Evolutionary conservation across 2,888 invertebrate genomes (phyloP).

Genomic region (Erebia aethiops): DNA sequence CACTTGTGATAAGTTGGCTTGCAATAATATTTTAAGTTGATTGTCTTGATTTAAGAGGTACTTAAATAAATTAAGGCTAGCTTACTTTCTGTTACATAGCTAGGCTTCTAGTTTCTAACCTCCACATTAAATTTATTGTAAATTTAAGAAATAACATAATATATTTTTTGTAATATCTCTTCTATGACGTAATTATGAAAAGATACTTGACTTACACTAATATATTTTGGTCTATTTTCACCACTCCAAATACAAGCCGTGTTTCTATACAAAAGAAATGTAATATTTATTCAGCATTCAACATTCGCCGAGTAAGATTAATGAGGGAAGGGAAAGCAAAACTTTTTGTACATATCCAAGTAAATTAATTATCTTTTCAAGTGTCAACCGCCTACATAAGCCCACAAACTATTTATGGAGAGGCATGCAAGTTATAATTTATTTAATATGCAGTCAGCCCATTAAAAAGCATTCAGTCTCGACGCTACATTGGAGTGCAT

Average conservation of each 20-base stretch:
- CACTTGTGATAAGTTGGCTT: no score
- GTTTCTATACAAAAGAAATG: constrained; percentile 28
- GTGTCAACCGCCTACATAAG: constrained; percentile 48
- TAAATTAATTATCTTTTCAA: constrained; percentile 50
- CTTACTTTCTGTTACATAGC: no score
- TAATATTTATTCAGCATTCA: constrained; percentile 33
- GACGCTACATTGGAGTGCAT: constrained; percentile 57
- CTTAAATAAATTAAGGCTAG: no score
- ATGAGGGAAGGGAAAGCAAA: constrained; percentile 37
- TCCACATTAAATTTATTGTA: background rate
- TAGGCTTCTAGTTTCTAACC: background rate
- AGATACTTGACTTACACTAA: background rate
- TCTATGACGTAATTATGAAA: background rate
- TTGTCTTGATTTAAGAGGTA: no score
- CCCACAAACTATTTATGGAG: constrained; percentile 50
- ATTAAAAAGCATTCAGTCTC: constrained; percentile 74
- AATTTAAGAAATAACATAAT: background rate
- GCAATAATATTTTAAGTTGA: no score
- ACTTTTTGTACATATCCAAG: constrained; percentile 41
- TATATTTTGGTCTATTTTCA: constrained; percentile 4
- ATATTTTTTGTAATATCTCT: background rate
- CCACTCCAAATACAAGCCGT: constrained; percentile 1
- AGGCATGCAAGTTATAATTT: constrained; percentile 53
- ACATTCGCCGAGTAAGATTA: constrained; percentile 33
- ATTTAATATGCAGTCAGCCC: constrained; percentile 61